A percentile compares a stretch with the other conserved stretches of the same genome.
phyloP scores from a whole-genome alignment of 2,797 vertebrate genomes.

The Schizopygopsis malacanthus region DNA sequence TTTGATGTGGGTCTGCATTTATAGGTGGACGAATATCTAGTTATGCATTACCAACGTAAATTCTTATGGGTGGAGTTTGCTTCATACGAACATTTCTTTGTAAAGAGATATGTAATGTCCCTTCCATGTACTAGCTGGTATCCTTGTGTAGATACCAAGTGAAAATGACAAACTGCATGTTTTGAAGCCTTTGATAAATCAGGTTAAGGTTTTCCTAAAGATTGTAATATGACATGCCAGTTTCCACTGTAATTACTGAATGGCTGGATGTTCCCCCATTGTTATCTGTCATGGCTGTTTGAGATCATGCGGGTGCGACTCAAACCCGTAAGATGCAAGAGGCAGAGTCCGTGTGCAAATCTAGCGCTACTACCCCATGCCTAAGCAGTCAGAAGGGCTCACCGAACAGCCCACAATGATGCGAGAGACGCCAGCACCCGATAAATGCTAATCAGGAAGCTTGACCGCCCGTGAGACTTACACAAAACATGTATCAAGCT shows the following conservation, averaged over 20 bases:
- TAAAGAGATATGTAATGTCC: background rate
- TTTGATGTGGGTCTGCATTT: background rate
- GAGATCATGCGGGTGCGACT: slow-evolving; percentile 74
- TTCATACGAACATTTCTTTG: background rate
- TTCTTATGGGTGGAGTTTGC: background rate
- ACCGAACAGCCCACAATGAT: slow-evolving; percentile 23
- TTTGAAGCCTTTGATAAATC: slow-evolving; percentile 19
- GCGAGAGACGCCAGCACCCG: slow-evolving; percentile 53
- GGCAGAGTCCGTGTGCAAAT: slow-evolving; percentile 51
- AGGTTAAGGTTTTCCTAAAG: background rate
- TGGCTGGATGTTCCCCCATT: slow-evolving; percentile 56
- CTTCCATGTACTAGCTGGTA: background rate
- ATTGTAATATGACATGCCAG: slow-evolving; percentile 10
- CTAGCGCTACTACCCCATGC: slow-evolving; percentile 21
- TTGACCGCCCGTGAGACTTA: slow-evolving; percentile 44
- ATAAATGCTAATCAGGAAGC: slow-evolving; percentile 77
- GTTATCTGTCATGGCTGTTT: slow-evolving; percentile 80
- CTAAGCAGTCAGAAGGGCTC: slow-evolving; percentile 37
- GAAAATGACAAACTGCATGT: background rate
- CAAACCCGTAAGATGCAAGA: slow-evolving; percentile 69
- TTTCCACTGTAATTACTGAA: slow-evolving; percentile 46
- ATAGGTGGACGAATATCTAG: background rate
- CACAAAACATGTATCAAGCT: slow-evolving; percentile 63
- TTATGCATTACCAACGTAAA: no score
- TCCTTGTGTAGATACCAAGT: slow-evolving; percentile 1